Percentiles rank a stretch among this genome's conserved stretches.
Evolutionary conservation across 92 coral and sea anemone species (phyloP).

Genomic region (Blastomussa wellsi): DNA sequence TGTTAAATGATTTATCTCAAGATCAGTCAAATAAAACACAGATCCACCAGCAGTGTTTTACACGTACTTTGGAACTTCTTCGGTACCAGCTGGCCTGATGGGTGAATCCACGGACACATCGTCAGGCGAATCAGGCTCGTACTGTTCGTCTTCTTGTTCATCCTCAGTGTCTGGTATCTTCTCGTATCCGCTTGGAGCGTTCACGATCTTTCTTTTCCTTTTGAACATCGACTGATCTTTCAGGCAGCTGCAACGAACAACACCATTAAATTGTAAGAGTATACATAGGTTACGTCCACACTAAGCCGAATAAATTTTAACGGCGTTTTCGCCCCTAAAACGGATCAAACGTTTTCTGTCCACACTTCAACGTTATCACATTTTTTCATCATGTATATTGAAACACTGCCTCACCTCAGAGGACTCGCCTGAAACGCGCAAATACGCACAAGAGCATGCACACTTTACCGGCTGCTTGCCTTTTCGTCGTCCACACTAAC

Average conservation of each 20-base stretch:
- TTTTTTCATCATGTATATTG: too few relatives aligned
- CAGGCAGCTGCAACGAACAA: constrained; percentile 10
- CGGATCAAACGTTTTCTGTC: too few relatives aligned
- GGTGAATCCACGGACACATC: neutral
- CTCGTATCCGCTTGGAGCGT: constrained; percentile 18
- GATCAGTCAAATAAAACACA: neutral
- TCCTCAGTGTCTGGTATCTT: neutral
- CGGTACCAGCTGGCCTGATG: neutral
- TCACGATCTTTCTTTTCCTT: constrained; percentile 1
- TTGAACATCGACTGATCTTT: constrained; percentile 37
- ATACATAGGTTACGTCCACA: too few relatives aligned
- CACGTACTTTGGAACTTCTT: neutral
- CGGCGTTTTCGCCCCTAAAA: neutral
- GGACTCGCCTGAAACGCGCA: too few relatives aligned
- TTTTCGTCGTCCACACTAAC: too few relatives aligned
- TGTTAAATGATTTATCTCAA: neutral
- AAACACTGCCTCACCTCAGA: too few relatives aligned
- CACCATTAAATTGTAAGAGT: neutral
- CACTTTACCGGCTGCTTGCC: too few relatives aligned
- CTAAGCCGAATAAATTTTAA: too few relatives aligned
- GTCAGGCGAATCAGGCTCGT: neutral
- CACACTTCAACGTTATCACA: too few relatives aligned
- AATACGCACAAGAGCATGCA: too few relatives aligned
- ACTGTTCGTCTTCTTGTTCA: neutral
- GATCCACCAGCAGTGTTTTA: neutral